Base-by-base conservation (phyloP, 2,797 vertebrate genomes). In the Acanthis flammea region DNA sequence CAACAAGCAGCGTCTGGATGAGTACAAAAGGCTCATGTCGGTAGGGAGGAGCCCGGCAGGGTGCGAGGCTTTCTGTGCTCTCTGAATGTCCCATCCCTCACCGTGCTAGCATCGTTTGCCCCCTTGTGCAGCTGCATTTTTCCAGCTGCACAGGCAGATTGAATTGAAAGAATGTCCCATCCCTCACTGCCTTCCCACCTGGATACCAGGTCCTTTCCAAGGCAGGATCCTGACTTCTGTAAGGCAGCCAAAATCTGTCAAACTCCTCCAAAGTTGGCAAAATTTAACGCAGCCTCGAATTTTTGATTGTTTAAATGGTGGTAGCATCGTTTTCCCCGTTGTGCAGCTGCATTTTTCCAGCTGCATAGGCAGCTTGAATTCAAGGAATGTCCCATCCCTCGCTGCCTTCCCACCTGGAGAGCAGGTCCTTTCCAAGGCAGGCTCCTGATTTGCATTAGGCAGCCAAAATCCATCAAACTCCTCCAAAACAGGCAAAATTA, bases 1-100 rank as follows among this genome's bases (percentile, higher is more conserved):
- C 96, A 99, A 98, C 97, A 98, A 98, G 89, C 99, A 99, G 97
- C 98, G 99, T 11, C 97, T 99, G 91, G 99, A 99, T 1, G 99
- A 99, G 95, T 99, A 99, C 98, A 99, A 99, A 87, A 98, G 99
- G 37, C 99, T 99, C 80, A 99, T 99, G 99, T 99, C 99, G 97
- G 99, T 99, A 97, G 70, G 98, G 89, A 75, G 31, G 73, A 75
- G 80, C 10, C 14, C 14, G 4, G 28, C 45, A 1, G 13, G 45
- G 13, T 35, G 88, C 68, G 39, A 16, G 39, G 39, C 15, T 10
- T 27, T 1, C 1, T 28, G 55, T 1, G 19, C 7, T 28, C 1
- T 24, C 57, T 2, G 0, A 15, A 8, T 30, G 30, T 17, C 12
- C 12, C 5, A 1, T 25, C 48, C 17, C 6, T 76, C 18, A 1